Evolutionary conservation across 1,140 invertebrate genomes (phyloP).

Genomic region (Drosophila obscura): DNA sequence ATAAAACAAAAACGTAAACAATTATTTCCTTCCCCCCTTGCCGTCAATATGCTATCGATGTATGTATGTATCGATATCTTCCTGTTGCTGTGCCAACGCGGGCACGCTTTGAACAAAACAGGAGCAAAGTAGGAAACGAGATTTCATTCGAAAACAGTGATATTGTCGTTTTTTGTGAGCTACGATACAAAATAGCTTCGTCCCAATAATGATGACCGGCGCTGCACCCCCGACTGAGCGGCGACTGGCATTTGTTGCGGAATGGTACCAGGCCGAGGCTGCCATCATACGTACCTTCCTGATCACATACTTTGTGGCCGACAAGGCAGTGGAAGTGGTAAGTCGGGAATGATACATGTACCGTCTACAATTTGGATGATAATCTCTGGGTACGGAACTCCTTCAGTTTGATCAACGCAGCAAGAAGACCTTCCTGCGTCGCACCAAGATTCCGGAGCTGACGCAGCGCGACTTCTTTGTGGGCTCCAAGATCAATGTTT

Average conservation of each 20-base stretch:
- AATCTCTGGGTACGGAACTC: background rate
- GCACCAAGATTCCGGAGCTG: slow-evolving; percentile 89
- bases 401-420: slow-evolving; percentile 91
- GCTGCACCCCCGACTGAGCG: slow-evolving; percentile 9
- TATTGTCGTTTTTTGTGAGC: slow-evolving; percentile 6
- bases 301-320: slow-evolving; percentile 89
- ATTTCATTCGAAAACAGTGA: slow-evolving; percentile 23
- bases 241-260: slow-evolving; percentile 87
- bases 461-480: slow-evolving; percentile 89
- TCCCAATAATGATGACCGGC: slow-evolving; percentile 31
- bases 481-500: slow-evolving; percentile 90
- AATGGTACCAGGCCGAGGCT: slow-evolving; percentile 93
- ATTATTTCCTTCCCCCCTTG: background rate
- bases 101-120: slow-evolving; percentile 47
- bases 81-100: slow-evolving; percentile 57
- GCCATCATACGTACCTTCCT: slow-evolving; percentile 89
- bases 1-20: slow-evolving; percentile 35
- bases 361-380: background rate
- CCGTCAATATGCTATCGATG: background rate
- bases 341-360: slow-evolving; percentile 36
- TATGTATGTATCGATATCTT: background rate
- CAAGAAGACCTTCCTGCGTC: slow-evolving; percentile 89
- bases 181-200: background rate
- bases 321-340: slow-evolving; percentile 91
- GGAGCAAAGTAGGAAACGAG: slow-evolving; percentile 11